Base-by-base conservation (phyloP, 2,797 vertebrate species). In the Mormyrops attenuatus region DNA sequence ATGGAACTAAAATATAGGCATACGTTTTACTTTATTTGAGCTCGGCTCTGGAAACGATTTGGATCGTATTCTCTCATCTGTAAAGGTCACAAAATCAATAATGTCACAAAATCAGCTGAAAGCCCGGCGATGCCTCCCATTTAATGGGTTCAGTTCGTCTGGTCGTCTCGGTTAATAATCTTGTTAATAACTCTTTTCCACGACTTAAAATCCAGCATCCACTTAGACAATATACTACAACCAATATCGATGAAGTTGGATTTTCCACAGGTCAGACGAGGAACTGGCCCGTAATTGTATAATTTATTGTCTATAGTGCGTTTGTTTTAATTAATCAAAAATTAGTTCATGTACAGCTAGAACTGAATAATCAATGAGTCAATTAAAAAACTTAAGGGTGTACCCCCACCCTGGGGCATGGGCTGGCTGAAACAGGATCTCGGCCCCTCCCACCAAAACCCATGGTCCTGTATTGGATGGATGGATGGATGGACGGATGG, bases 11-110 rank as follows among this genome's bases (percentile, higher is more conserved):
- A 73, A 73, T 73, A 38, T 38, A 73, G 30, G 30, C 66, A 30
- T 17, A 5, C 22, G 30, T 38, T 38, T 73, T 73, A 73, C 66
- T 73, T 73, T 34, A 73, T 73, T 38, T 38, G 66, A 73, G 30
- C 63, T 34, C 26, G 38, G 73, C 73, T 77, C 73, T 77, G 17
- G 17, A 41, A 77, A 77, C 41, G 5, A 80, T 47, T 80, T 44
- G 73, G 73, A n/a, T 80, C 41, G 73, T 47, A 80, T 80, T n/a
- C 73, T 80, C 38, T 80, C 73, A 80, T 41, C 20, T 80, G 73
- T 80, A 47, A 41, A 80, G 73, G 73, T 80, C 73, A 80, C 73
- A 80, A 80, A 80, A 80, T 80, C 73, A 80, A 80, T 80, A 80
- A 80, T 80, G 34, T 80, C 73, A 80, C 41, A 47, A 44, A 80